phyloP scores from a whole-genome alignment of 1,140 invertebrate genomes.

The Gonatopus flavifemur region DNA sequence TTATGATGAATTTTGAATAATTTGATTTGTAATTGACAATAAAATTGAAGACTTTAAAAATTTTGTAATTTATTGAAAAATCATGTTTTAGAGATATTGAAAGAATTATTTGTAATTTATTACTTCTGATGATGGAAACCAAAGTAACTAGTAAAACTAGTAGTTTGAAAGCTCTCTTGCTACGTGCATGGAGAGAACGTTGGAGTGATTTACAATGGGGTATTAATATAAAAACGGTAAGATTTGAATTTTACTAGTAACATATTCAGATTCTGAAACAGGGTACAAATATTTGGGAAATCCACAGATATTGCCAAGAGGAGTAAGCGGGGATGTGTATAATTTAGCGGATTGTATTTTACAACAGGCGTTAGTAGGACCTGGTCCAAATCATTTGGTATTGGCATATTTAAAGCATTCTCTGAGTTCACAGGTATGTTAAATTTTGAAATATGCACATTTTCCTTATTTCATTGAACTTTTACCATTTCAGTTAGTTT shows the following conservation, averaged over 20 bases:
- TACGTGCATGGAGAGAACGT: conserved; percentile 89
- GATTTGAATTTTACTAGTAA: conserved; percentile 19
- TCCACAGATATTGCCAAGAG: conserved; percentile 71
- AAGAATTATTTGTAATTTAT: conserved; percentile 28
- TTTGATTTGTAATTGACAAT: no score
- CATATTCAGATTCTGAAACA: neutral
- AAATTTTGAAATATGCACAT: conserved; percentile 3
- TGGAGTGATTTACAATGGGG: conserved; percentile 96
- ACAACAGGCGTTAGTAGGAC: conserved; percentile 89
- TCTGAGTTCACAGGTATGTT: conserved; percentile 72
- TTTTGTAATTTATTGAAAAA: no score
- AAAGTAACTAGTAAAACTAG: conserved; percentile 84
- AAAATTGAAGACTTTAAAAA: no score
- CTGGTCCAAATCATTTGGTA: conserved; percentile 86
- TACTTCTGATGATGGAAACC: conserved; percentile 62
- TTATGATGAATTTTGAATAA: no score
- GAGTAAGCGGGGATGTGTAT: conserved; percentile 88
- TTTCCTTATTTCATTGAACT: conserved; percentile 1
- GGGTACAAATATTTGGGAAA: conserved; percentile 1
- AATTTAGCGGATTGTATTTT: conserved; percentile 90
- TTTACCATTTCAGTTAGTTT: conserved; percentile 69
- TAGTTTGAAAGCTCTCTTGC: conserved; percentile 79
- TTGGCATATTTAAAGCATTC: conserved; percentile 92
- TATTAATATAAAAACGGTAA: conserved; percentile 87
- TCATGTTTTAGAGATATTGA: neutral